A percentile compares a stretch with the other conserved stretches of the same genome.
Conservation (phyloP, 2,113 vertebrate genomes). For the Tetrao urogallus region DNA sequence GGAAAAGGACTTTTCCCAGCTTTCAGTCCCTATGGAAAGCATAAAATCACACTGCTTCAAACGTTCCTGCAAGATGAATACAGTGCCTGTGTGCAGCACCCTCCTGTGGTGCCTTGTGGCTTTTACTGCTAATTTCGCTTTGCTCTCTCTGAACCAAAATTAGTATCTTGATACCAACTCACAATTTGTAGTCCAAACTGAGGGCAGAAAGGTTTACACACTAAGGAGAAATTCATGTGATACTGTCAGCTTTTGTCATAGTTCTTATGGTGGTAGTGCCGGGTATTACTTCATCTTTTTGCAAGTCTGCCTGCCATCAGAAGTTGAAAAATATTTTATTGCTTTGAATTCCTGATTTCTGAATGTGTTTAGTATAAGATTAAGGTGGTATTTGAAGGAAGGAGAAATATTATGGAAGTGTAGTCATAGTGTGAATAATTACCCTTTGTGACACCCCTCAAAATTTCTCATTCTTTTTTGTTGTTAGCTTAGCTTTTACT, state of each 20-base stretch:
- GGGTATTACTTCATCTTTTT: neutral
- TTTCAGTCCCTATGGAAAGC: neutral
- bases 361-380: neutral
- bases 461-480: neutral
- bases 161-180: neutral
- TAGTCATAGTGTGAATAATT: neutral
- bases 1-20: neutral
- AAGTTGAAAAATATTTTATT: neutral
- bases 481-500: neutral
- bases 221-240: neutral
- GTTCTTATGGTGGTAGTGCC: neutral
- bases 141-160: neutral
- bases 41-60: neutral
- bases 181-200: neutral
- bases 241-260: neutral
- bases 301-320: neutral
- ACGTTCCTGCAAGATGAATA: neutral
- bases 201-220: neutral
- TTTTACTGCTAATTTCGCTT: constrained; percentile 31
- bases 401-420: neutral
- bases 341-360: neutral
- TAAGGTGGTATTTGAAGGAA: neutral
- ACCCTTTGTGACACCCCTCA: neutral
- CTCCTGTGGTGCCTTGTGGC: constrained; percentile 66
- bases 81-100: constrained; percentile 62